phyloP scores from a whole-genome alignment of 2,113 vertebrate genomes.

The Vimba vimba region DNA sequence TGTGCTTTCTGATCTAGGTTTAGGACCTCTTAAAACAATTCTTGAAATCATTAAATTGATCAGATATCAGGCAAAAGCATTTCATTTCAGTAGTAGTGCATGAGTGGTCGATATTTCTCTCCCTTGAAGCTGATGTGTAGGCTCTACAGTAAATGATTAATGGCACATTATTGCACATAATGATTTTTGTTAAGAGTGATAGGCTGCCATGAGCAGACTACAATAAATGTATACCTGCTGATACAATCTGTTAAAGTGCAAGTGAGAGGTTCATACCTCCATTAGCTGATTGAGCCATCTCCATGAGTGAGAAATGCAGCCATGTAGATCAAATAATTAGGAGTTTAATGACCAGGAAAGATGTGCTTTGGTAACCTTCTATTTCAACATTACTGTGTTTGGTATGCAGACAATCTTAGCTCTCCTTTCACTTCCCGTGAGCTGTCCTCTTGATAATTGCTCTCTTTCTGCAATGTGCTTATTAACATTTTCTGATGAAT shows the following conservation, averaged over 20 bases:
- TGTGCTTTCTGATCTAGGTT: background rate
- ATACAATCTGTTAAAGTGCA: background rate
- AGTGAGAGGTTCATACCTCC: background rate
- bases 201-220: background rate
- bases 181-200: background rate
- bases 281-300: background rate
- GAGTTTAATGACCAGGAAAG: conserved; percentile 24
- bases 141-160: too few species aligned
- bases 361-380: background rate
- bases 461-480: background rate
- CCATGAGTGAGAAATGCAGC: conserved; percentile 14
- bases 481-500: conserved; percentile 17
- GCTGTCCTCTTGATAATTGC: background rate
- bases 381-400: background rate
- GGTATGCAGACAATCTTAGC: conserved; percentile 1
- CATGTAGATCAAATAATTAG: conserved; percentile 7
- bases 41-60: background rate
- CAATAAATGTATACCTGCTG: background rate
- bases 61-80: background rate
- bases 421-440: background rate
- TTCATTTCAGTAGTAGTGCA: background rate
- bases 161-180: background rate
- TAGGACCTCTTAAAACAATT: background rate
- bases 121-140: background rate
- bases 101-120: background rate